Evolutionary conservation across 2,888 invertebrate species (phyloP).

Genomic region (Harmothoe impar): DNA sequence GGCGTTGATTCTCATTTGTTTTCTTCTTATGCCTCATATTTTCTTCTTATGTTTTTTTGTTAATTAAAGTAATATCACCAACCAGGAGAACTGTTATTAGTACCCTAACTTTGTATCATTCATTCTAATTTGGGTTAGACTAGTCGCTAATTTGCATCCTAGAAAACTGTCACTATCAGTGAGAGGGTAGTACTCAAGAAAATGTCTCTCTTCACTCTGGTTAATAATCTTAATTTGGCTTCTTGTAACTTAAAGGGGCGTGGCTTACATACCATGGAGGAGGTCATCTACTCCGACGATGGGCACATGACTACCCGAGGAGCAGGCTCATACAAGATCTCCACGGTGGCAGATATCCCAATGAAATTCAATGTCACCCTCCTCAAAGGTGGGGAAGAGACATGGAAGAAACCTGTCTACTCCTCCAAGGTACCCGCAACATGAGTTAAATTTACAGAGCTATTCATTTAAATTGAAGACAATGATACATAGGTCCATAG

Average conservation of each 20-base stretch:
- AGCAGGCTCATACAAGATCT: constrained; percentile 60
- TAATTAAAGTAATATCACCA: too few species aligned
- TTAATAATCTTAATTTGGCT: too few species aligned
- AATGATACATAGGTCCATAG: background rate
- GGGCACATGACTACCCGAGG: constrained; percentile 12
- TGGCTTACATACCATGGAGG: constrained; percentile 47
- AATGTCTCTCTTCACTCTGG: too few species aligned
- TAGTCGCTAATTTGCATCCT: too few species aligned
- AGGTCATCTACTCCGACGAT: background rate
- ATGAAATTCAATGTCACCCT: constrained; percentile 68
- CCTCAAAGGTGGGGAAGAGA: constrained; percentile 65
- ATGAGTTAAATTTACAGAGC: background rate
- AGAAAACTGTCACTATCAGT: too few species aligned
- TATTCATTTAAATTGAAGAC: background rate
- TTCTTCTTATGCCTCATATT: too few species aligned
- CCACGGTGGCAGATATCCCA: constrained; percentile 64
- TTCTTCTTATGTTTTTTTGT: too few species aligned
- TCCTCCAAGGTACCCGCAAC: constrained; percentile 66
- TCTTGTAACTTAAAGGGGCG: background rate
- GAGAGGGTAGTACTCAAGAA: too few species aligned
- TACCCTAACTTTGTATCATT: too few species aligned
- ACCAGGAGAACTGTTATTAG: too few species aligned
- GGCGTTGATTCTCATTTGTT: background rate
- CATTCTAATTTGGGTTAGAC: too few species aligned
- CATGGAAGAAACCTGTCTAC: constrained; percentile 64